A percentile compares a stretch with the other conserved stretches of the same genome.
Evolutionary conservation across 1,140 invertebrate genomes (phyloP).

Genomic region (Panagrolaimus sp.): DNA sequence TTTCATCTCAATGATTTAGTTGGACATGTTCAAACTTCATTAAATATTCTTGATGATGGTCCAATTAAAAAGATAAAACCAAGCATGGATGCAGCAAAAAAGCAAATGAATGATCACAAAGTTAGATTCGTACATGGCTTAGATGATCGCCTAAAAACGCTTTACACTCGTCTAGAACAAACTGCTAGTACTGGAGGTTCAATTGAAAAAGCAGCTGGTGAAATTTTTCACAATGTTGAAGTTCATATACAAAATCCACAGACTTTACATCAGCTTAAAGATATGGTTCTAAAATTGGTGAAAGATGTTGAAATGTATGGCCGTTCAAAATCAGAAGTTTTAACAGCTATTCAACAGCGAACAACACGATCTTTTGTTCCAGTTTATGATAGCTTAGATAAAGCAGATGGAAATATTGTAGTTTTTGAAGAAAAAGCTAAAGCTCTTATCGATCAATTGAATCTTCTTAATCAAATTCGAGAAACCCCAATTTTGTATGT

Average conservation of each 20-base stretch:
- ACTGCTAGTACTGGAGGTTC: too few species aligned
- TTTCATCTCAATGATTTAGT: slow-evolving; percentile 34
- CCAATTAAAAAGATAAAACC: not conserved
- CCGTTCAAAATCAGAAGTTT: not conserved
- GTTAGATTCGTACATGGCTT: not conserved
- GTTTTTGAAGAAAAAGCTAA: slow-evolving; percentile 34
- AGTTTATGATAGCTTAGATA: slow-evolving; percentile 34
- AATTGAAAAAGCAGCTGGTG: not conserved
- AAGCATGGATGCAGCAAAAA: slow-evolving; percentile 27
- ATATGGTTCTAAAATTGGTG: slow-evolving; percentile 19
- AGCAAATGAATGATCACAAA: slow-evolving; percentile 17
- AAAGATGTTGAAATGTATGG: slow-evolving; percentile 27
- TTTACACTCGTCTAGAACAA: not conserved
- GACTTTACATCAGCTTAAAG: not conserved
- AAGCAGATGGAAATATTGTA: slow-evolving; percentile 31
- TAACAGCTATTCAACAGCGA: not conserved
- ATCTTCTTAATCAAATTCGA: slow-evolving; percentile 40
- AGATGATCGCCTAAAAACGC: not conserved
- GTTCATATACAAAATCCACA: not conserved
- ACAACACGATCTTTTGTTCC: not conserved
- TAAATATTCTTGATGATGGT: slow-evolving; percentile 27
- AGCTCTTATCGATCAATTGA: slow-evolving; percentile 35
- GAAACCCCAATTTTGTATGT: slow-evolving; percentile 44
- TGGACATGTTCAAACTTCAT: slow-evolving; percentile 31
- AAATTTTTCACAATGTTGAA: not conserved